phyloP scores from a whole-genome alignment of 1,140 invertebrate genomes.

The Asobara japonica region DNA sequence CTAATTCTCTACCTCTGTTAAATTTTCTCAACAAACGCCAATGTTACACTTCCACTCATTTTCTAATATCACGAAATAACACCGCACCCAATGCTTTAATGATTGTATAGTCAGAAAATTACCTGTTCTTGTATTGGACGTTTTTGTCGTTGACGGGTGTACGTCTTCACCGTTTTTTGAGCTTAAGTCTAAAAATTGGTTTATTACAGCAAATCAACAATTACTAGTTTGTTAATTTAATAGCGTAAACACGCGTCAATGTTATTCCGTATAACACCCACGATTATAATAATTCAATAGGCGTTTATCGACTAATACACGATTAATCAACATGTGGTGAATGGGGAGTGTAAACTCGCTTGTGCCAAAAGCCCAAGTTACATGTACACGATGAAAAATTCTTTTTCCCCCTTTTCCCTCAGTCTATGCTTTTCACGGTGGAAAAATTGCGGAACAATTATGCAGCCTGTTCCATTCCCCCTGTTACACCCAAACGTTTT shows the following conservation, averaged over 20 bases:
- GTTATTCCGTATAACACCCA: slow-evolving; percentile 34
- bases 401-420: background rate
- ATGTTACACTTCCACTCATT: background rate
- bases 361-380: slow-evolving; percentile 44
- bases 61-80: background rate
- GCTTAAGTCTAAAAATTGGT: background rate
- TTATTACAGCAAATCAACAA: background rate
- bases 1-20: background rate
- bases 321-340: slow-evolving; percentile 58
- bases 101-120: background rate
- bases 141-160: background rate
- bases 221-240: slow-evolving; percentile 13
- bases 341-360: slow-evolving; percentile 45
- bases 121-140: background rate
- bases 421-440: background rate
- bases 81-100: background rate
- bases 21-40: background rate
- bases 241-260: slow-evolving; percentile 20
- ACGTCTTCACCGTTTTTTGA: background rate
- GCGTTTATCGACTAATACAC: slow-evolving; percentile 32
- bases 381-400: slow-evolving; percentile 8
- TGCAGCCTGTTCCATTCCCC: slow-evolving; percentile 1
- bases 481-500: background rate
- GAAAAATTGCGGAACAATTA: slow-evolving; percentile 13
- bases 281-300: slow-evolving; percentile 32